Conservation (phyloP, 2,888 invertebrate species). For the Corbicula japonica region DNA sequence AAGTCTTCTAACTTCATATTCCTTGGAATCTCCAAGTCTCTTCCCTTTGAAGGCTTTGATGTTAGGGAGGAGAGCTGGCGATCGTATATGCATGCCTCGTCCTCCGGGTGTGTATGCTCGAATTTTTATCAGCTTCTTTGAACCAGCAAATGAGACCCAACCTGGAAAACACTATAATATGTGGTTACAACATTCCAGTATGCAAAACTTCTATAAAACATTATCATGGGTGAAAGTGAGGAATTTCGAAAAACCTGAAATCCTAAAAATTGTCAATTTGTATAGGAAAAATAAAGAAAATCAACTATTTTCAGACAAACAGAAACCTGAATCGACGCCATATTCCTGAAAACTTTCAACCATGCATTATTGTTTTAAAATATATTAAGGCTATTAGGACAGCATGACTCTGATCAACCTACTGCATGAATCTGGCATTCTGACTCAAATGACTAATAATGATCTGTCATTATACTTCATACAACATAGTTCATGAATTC, state of each 20-base stretch:
- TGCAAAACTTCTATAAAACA: background rate
- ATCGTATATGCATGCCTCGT: constrained; percentile 70
- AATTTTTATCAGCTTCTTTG: constrained; percentile 35
- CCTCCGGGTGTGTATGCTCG: constrained; percentile 76
- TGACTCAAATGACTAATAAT: too few species aligned
- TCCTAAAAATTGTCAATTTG: background rate
- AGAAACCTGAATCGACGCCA: background rate
- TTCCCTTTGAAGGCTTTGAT: constrained; percentile 67
- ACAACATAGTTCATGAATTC: too few species aligned
- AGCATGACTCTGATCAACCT: too few species aligned
- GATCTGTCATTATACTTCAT: too few species aligned
- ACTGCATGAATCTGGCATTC: too few species aligned
- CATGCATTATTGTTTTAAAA: too few species aligned
- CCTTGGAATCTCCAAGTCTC: constrained; percentile 61
- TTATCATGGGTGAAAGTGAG: background rate
- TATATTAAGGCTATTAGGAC: too few species aligned
- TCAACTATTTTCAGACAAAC: background rate
- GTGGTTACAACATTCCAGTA: background rate
- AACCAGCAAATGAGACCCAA: constrained; percentile 74
- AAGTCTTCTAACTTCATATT: constrained; percentile 52
- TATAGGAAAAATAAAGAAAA: background rate
- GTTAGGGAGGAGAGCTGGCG: constrained; percentile 71
- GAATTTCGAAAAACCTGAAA: background rate
- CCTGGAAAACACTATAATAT: constrained; percentile 62
- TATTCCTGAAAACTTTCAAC: too few species aligned